A percentile compares a stretch with the other conserved stretches of the same genome.
Conservation (phyloP, 2,888 invertebrate genomes). For the Pycnomerus fuliginosus region DNA sequence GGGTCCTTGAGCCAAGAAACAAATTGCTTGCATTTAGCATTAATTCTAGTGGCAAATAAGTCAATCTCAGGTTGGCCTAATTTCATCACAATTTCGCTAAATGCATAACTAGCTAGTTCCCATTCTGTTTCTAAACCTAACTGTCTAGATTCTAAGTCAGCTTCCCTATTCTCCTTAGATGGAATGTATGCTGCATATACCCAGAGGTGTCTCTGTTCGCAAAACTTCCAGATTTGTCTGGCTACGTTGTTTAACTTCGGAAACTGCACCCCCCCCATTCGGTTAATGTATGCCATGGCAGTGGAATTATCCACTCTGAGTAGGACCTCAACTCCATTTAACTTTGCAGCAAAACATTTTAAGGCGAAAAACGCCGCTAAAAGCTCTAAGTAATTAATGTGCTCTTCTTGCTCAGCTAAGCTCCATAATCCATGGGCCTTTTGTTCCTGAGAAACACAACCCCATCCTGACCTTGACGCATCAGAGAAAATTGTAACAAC, state of each 20-base stretch:
- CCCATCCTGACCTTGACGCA: conserved; percentile 7
- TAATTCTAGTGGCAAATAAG: conserved; percentile 6
- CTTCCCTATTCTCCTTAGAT: too few relatives aligned
- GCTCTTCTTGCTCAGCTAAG: not conserved
- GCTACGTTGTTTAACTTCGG: too few relatives aligned
- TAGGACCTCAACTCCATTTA: conserved; percentile 18
- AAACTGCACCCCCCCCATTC: too few relatives aligned
- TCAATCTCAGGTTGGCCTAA: conserved; percentile 7
- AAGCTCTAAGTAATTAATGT: conserved; percentile 10
- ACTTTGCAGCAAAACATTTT: conserved; percentile 7
- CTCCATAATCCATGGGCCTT: conserved; percentile 2
- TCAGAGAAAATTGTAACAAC: conserved; percentile 3
- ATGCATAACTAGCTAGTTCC: conserved; percentile 8
- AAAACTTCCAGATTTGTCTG: too few relatives aligned
- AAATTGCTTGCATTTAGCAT: not conserved
- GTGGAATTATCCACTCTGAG: conserved; percentile 32
- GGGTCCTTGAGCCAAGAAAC: not conserved
- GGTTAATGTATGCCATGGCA: conserved; percentile 32
- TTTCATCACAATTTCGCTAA: not conserved
- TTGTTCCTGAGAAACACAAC: not conserved
- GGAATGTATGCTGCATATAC: too few relatives aligned
- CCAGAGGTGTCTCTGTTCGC: too few relatives aligned
- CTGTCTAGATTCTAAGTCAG: conserved; percentile 5
- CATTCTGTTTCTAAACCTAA: conserved; percentile 16
- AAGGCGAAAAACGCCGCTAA: conserved; percentile 3